Base-by-base conservation (phyloP, 2,797 vertebrate species). In the Labroides dimidiatus region DNA sequence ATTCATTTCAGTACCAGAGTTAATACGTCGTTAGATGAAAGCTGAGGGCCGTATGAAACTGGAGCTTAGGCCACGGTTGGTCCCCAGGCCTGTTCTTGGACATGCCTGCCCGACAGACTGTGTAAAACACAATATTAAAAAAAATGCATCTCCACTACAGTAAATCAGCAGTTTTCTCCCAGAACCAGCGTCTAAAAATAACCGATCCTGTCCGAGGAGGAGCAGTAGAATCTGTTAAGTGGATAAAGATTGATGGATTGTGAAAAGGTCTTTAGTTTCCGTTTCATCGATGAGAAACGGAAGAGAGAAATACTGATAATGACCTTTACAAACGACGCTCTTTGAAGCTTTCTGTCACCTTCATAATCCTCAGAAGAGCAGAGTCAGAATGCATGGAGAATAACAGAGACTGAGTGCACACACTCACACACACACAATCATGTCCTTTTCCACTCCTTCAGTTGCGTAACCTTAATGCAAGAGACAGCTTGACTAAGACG, bases 401-500 rank as follows among this genome's bases (percentile, higher is more conserved):
- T 64, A 80, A 71, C 56, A 55, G 50, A 68, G 82, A 71, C 69
- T 52, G 62, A 66, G 62, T 42, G 59, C 48, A 45, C 42, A 48
- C 37, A 48, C 62, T 58, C 44, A 62, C 21, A 70, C 64, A 64
- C 78, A 78, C 36, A 82, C 61, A 74, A 41, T 64, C 63, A 75
- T 14, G 45, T 80, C 72, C 71, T 84, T 79, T 84, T 80, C 71
- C 77, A 79, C 68, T 78, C 64, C 71, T 68, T 90, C 87, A 86
- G 64, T 90, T 90, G 90, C 51, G 60, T 90, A 91, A 91, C 84
- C 82, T 75, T 84, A 85, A 91, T 89, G 81, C 77, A 82, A 84
- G 41, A 83, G 88, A 91, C 89, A 91, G 87, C 81, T 89, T 86
- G 85, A 89, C 88, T 83, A 71, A 83, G 81, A 83, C 84, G 75